Evolutionary conservation across 2,113 vertebrate genomes (phyloP), one percentile per base, ranked within the genome.

Genomic region (Daboia siamensis): DNA sequence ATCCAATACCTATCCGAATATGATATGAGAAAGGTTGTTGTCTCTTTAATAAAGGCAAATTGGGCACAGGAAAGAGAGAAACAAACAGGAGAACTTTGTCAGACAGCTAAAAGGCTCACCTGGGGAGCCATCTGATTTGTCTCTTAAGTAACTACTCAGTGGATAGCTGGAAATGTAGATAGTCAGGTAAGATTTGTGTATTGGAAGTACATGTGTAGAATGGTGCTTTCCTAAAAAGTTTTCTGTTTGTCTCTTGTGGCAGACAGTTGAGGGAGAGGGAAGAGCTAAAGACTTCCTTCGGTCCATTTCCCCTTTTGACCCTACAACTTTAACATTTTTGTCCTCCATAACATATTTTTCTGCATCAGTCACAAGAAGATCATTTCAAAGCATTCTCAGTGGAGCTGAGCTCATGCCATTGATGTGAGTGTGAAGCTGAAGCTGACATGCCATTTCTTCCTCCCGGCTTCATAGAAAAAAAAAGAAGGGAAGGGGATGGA

Each of bases 401-500:
- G 92, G 74, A 96, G 90, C 94, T 96, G 90, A 86, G 87, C 95
- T 95, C 84, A 92, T 94, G 93, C 80, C 94, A 94, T 92, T 86
- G 56, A 39, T 86, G 92, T 39, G 57, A 95, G 89, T 93, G 90
- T 56, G 90, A 21, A 80, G 55, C 74, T 64, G 87, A 48, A 29
- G 12, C 93, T 96, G 69, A 61, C 54, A 91, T 95, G 93, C 93
- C 44, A 6, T 94, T 95, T 94, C 86, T 92, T 80, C 87, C 95
- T 94, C 51, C 92, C 93, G 74, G 44, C 88, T 90, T 52, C 52
- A 85, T 46, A 91, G 93, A 91, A 95, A 96, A 95, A 92, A 39
- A 94, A 94, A 93, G n/a, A 24, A 21, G 59, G 44, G 23, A 26
- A 26, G 93, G 94, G 93, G 94, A 87, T 51, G 93, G 94, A 87